Base-by-base conservation (phyloP, 2,113 vertebrate species). In the Epinephelus fuscoguttatus region DNA sequence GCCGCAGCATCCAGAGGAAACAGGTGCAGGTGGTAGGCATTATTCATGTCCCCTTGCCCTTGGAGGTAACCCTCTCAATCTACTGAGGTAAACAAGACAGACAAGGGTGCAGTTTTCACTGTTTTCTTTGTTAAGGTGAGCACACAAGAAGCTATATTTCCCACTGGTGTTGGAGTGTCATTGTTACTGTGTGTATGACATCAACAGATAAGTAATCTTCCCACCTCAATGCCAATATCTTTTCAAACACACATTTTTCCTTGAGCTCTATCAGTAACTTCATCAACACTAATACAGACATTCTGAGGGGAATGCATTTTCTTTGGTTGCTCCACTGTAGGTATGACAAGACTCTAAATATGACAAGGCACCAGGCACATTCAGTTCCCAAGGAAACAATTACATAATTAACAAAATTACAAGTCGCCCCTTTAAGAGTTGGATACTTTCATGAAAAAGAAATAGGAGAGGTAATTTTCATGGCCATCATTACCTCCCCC, bases 31-130 rank as follows among this genome's bases (percentile, higher is more conserved):
- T 94, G 91, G 84, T 81, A 86, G 88, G 77, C 92, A 95, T 96
- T 94, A 95, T 90, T 95, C 94, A 95, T 93, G 93, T 91, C 84
- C 87, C 89, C 91, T 91, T 93, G 94, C 92, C 94, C 94, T 94
- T 94, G 94, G 90, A 94, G 94, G 85, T 92, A 91, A 93, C 90
- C 84, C 91, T 92, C 89, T 95, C 90, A 89, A 94, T 95, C 94
- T 93, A 91, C 80, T 33, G 91, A 84, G 86, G 91, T 94, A 94
- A 95, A 94, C 91, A 93, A 95, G 92, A 92, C 90, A 93, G 92
- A 88, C 91, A 90, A 72, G 73, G 81, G 88, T 91, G 86, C 87
- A 87, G 70, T 89, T 90, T 89, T 75, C 86, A 83, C 83, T 83
- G 82, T 91, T 92, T 90, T 88, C 88, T 91, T 92, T 91, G 88